Conservation (phyloP, 2,113 vertebrate genomes). For the Hippocampus abdominalis region DNA sequence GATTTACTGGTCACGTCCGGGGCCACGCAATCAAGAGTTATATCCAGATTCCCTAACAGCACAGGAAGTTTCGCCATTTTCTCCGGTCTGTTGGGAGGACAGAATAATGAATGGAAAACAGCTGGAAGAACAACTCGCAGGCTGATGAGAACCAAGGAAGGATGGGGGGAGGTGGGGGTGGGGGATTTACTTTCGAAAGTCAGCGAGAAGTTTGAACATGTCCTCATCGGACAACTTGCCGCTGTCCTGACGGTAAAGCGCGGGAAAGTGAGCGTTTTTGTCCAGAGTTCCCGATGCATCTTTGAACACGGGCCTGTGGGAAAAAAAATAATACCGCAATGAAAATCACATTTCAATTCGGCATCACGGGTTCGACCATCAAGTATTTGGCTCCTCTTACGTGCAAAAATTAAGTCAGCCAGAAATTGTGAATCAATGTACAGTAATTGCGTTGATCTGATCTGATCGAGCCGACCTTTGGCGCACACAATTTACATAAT, state of each 20-base stretch:
- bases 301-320: slow-evolving; percentile 86
- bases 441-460: not conserved
- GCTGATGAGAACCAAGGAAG: too few species aligned
- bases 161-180: too few species aligned
- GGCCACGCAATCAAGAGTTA: slow-evolving; percentile 88
- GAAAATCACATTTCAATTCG: slow-evolving; percentile 10
- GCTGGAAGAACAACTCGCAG: not conserved
- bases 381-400: not conserved
- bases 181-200: slow-evolving; percentile 89
- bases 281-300: slow-evolving; percentile 90
- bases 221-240: slow-evolving; percentile 95
- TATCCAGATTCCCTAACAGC: slow-evolving; percentile 92
- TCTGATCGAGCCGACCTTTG: not conserved
- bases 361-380: not conserved
- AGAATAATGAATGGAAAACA: not conserved
- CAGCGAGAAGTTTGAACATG: slow-evolving; percentile 90
- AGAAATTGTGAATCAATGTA: not conserved
- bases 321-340: not conserved
- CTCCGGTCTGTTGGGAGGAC: slow-evolving; percentile 79
- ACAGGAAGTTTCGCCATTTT: slow-evolving; percentile 97
- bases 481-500: too few species aligned
- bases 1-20: slow-evolving; percentile 88
- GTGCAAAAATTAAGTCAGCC: not conserved
- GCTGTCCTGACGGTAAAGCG: slow-evolving; percentile 94
- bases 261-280: slow-evolving; percentile 87